These are phyloP conservation scores for Sminthopsis crassicaudata DNA, from an alignment of 2,113 vertebrate species.

Conservation along the genomic window DNA sequence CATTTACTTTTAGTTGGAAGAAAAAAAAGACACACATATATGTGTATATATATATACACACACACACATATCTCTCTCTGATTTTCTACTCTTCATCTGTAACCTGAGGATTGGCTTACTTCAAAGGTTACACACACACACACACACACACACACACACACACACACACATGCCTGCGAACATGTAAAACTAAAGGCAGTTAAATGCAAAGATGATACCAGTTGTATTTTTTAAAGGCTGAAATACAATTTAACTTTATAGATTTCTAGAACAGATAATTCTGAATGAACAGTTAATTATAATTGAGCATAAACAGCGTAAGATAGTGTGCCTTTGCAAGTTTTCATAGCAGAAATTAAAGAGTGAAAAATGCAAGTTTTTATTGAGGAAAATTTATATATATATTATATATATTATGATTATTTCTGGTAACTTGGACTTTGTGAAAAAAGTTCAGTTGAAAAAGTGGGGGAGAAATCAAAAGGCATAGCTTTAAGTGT, in stretches of 20 bases:
- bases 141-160: no score
- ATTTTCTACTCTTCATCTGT: no score
- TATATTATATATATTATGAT: neutral
- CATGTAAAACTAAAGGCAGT: neutral
- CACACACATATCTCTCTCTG: no score
- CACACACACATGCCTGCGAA: no score
- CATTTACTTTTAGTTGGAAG: neutral
- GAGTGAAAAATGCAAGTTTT: neutral
- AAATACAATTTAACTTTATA: constrained; percentile 13
- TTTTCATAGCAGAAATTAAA: neutral
- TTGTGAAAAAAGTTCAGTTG: neutral
- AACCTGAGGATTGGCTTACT: no score
- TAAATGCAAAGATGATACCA: constrained; percentile 33
- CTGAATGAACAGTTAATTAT: constrained; percentile 36
- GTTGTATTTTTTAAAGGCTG: constrained; percentile 44
- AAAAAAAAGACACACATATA: neutral
- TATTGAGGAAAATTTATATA: neutral
- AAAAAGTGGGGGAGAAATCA: neutral
- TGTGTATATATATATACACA: no score
- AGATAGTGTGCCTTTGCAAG: constrained; percentile 14
- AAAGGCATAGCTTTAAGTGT: fast-evolving
- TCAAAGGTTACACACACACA: no score
- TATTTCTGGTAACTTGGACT: neutral
- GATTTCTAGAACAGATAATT: constrained; percentile 54
- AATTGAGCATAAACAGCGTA: neutral